phyloP scores from a whole-genome alignment of 2,888 invertebrate genomes.

The Apeira syringaria region DNA sequence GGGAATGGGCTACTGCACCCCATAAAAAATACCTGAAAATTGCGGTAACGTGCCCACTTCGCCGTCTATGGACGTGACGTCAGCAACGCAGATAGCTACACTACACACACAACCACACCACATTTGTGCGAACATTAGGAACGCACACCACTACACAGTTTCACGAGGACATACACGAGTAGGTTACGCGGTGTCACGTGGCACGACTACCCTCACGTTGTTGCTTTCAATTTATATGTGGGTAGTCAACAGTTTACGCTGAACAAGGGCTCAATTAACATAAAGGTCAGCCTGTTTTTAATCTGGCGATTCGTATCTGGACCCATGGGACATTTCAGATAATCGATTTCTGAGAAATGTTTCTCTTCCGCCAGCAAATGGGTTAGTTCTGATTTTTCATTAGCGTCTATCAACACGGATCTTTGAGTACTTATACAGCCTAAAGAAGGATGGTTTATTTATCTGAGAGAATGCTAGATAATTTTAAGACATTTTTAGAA shows the following conservation, averaged over 20 bases:
- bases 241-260: constrained; percentile 8
- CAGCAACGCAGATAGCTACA: constrained; percentile 36
- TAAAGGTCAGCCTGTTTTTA: constrained; percentile 19
- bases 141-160: background rate
- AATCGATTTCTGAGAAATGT: no score
- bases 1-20: constrained; percentile 13
- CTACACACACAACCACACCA: no score
- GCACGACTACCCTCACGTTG: constrained; percentile 32
- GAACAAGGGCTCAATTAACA: constrained; percentile 5
- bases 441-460: no score
- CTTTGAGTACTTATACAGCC: no score
- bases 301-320: no score
- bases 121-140: background rate
- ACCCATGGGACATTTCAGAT: no score
- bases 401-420: no score
- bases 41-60: constrained; percentile 21
- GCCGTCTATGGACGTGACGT: constrained; percentile 41
- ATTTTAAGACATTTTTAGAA: no score
- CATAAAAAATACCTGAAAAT: constrained; percentile 18
- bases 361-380: no score
- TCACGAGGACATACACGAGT: background rate
- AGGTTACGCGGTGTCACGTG: constrained; percentile 39
- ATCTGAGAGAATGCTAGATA: no score
- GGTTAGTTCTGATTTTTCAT: no score
- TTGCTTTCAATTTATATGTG: constrained; percentile 20